Conservation (phyloP, 30 jellyfish, hydroid and myxozoan genomes). For the Pelagia noctiluca region DNA sequence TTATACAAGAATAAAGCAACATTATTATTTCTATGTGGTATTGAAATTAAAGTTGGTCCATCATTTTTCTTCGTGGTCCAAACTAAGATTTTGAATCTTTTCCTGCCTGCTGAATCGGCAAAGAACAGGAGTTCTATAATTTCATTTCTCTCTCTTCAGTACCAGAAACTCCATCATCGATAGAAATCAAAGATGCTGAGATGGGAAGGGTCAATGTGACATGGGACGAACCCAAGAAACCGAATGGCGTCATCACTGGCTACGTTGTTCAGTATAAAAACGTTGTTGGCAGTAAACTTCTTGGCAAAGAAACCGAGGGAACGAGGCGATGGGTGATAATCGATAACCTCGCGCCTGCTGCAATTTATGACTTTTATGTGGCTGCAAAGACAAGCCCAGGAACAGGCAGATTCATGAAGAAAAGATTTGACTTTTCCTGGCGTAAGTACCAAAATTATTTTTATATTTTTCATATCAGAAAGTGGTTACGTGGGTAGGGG, state of each 20-base stretch:
- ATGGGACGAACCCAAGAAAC: conserved; percentile 78
- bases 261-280: conserved; percentile 58
- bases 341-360: conserved; percentile 46
- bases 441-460: conserved; percentile 53
- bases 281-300: conserved; percentile 36
- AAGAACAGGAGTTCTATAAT: no score
- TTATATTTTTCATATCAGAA: not conserved
- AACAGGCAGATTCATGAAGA: conserved; percentile 56
- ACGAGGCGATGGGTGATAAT: conserved; percentile 51
- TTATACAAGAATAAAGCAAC: no score
- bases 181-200: conserved; percentile 71
- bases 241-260: conserved; percentile 68
- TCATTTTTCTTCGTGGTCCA: no score
- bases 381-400: conserved; percentile 92
- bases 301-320: conserved; percentile 19
- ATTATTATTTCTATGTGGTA: no score
- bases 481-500: not conserved
- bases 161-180: conserved; percentile 71
- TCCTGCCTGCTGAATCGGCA: no score
- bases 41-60: no score
- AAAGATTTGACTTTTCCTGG: conserved; percentile 78
- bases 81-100: no score
- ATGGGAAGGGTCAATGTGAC: conserved; percentile 73
- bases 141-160: not conserved
- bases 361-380: conserved; percentile 68